phyloP scores from a whole-genome alignment of 2,797 vertebrate species.

The Bradypodion ventrale region DNA sequence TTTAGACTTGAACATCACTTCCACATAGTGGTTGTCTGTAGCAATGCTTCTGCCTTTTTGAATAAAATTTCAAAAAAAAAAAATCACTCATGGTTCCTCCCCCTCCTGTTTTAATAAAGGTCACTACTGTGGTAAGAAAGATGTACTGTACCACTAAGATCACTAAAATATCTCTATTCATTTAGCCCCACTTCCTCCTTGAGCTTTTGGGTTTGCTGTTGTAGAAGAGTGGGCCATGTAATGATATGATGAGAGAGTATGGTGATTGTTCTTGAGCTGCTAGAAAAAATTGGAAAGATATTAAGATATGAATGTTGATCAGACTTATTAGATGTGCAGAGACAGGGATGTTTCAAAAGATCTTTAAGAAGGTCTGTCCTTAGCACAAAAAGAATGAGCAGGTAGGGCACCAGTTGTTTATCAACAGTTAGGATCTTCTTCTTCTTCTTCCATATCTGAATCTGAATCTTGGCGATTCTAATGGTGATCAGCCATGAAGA shows the following conservation, averaged over 20 bases:
- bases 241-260: neutral
- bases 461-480: too few species aligned
- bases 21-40: constrained; percentile 69
- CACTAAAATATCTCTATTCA: neutral
- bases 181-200: neutral
- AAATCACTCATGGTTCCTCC: constrained; percentile 66
- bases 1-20: constrained; percentile 57
- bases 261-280: neutral
- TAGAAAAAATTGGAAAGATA: neutral
- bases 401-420: neutral
- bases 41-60: constrained; percentile 67
- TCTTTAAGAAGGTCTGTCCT: neutral
- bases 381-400: too few species aligned
- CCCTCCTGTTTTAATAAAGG: constrained; percentile 64
- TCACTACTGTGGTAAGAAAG: constrained; percentile 48
- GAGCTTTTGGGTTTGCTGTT: constrained; percentile 3
- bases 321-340: neutral
- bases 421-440: neutral
- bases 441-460: too few species aligned
- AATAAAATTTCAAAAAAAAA: constrained; percentile 74
- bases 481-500: too few species aligned
- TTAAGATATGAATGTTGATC: neutral
- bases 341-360: neutral
- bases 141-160: constrained; percentile 51
- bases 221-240: neutral